Conservation (phyloP, 2,797 vertebrate species). For the Poeciliopsis infans region DNA sequence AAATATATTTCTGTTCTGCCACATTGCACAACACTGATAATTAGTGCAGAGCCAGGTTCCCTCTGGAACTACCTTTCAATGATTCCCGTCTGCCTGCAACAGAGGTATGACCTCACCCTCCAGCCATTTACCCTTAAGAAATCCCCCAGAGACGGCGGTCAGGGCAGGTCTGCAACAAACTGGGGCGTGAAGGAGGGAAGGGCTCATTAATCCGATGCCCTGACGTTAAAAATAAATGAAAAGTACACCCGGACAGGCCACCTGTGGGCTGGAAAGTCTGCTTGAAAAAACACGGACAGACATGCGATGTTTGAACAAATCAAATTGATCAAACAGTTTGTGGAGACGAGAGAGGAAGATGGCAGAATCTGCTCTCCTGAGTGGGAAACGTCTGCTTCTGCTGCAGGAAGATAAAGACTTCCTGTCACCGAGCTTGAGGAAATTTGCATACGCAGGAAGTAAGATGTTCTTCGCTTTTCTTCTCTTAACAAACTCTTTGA, state of each 20-base stretch:
- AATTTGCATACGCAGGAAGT: constrained; percentile 19
- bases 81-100: constrained; percentile 20
- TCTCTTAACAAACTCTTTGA: neutral
- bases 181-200: constrained; percentile 7
- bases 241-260: constrained; percentile 69
- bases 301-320: constrained; percentile 78
- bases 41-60: constrained; percentile 11
- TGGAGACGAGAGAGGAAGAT: constrained; percentile 22
- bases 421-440: neutral
- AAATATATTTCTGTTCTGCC: neutral
- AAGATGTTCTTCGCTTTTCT: neutral
- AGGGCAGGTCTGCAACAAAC: constrained; percentile 12
- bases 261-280: constrained; percentile 65
- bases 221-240: constrained; percentile 82
- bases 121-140: constrained; percentile 40
- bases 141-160: constrained; percentile 22
- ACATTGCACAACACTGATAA: neutral
- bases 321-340: constrained; percentile 77
- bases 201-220: constrained; percentile 41
- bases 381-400: constrained; percentile 7
- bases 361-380: constrained; percentile 22
- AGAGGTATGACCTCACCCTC: constrained; percentile 46
- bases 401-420: constrained; percentile 8
- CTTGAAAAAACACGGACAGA: constrained; percentile 64
- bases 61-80: constrained; percentile 19